These are phyloP conservation scores for Cottoperca gobio DNA, from an alignment of 2,797 vertebrate species.

Conservation along the genomic window DNA sequence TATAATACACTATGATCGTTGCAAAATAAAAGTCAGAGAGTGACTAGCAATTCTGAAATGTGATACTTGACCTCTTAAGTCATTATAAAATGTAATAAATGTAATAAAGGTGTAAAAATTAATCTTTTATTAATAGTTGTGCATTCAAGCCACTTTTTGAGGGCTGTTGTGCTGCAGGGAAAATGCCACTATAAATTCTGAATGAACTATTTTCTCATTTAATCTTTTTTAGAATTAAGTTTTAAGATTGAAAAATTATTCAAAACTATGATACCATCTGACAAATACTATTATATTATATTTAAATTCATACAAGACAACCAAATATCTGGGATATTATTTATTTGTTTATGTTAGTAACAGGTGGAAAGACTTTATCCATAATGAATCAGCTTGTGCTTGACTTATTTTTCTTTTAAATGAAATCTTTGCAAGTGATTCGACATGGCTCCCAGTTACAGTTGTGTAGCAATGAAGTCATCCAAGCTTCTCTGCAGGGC, in stretches of 20 bases:
- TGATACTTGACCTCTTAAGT: too few relatives aligned
- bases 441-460: constrained; percentile 51
- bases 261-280: background rate
- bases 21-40: too few relatives aligned
- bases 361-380: background rate
- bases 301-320: constrained; percentile 1
- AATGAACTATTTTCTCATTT: background rate
- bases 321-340: background rate
- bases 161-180: background rate
- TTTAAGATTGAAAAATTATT: background rate
- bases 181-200: background rate
- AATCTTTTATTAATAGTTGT: background rate
- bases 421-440: constrained; percentile 1
- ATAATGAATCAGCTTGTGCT: background rate
- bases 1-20: too few relatives aligned
- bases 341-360: constrained; percentile 20
- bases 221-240: background rate
- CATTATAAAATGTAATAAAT: too few relatives aligned
- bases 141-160: background rate
- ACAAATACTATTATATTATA: background rate
- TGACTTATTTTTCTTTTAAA: background rate
- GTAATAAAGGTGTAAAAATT: background rate
- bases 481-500: constrained; percentile 62
- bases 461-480: constrained; percentile 57
- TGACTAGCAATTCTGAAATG: too few relatives aligned